Evolutionary conservation across 2,113 vertebrate genomes (phyloP).

Genomic region (Herpetotheres cachinnans): DNA sequence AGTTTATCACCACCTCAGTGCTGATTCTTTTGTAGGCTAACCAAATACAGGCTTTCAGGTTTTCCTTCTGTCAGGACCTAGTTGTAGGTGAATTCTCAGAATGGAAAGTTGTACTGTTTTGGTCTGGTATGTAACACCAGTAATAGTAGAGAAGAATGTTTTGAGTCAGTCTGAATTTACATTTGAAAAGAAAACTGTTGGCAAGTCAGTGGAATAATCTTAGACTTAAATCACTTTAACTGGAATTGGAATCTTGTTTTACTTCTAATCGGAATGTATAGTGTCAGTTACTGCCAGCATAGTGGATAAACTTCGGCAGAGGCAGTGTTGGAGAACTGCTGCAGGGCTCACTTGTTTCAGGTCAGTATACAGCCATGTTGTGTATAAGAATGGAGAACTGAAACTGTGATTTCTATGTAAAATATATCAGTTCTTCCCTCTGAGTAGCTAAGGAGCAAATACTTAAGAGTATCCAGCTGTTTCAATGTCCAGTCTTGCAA

Average conservation of each 20-base stretch:
- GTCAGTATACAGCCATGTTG: not conserved
- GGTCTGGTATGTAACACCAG: not conserved
- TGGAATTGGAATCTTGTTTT: not conserved
- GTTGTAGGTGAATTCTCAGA: not conserved
- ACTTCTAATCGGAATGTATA: not conserved
- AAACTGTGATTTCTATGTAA: not conserved
- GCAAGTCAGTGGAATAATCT: not conserved
- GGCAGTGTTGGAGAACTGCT: not conserved
- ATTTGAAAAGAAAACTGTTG: not conserved
- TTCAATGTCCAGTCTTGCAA: not conserved
- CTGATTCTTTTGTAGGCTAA: not conserved
- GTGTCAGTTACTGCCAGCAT: not conserved
- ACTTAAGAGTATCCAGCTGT: not conserved
- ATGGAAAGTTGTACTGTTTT: not conserved
- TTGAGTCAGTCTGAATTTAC: not conserved
- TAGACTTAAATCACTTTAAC: not conserved
- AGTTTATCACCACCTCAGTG: not conserved
- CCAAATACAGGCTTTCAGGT: not conserved
- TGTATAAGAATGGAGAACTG: not conserved
- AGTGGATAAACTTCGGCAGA: not conserved
- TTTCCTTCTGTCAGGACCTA: not conserved
- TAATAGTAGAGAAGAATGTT: not conserved
- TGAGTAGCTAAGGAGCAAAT: not conserved
- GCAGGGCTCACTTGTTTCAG: not conserved
- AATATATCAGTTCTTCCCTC: rapidly evolving